These are phyloP conservation scores for Lasioglossum calceatum DNA, from an alignment of 2,888 invertebrate species.

Conservation along the genomic window DNA sequence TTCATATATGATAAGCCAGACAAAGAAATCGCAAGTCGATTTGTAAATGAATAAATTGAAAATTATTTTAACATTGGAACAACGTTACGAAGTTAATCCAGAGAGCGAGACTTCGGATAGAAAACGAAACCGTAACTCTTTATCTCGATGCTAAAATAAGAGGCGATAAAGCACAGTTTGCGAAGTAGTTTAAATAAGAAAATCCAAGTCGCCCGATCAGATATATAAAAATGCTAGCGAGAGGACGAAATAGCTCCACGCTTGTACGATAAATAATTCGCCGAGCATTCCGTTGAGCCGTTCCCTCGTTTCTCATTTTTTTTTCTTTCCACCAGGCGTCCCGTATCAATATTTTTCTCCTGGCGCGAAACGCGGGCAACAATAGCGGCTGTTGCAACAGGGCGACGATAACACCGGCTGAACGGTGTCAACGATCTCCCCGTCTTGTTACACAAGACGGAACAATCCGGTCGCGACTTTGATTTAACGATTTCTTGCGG, in stretches of 20 bases:
- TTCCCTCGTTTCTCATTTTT: neutral
- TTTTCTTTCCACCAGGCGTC: conserved; percentile 14
- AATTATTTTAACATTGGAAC: too few species aligned
- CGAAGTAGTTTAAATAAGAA: neutral
- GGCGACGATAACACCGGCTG: conserved; percentile 47
- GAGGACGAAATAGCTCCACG: neutral
- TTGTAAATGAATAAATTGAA: neutral
- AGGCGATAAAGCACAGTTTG: neutral
- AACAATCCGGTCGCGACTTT: conserved; percentile 47
- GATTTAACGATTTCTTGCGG: conserved; percentile 57
- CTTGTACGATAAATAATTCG: conserved; percentile 16
- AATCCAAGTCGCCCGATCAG: neutral
- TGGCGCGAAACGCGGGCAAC: conserved; percentile 43
- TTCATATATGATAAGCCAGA: neutral
- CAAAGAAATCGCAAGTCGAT: neutral
- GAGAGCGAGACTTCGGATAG: neutral
- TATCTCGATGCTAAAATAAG: neutral
- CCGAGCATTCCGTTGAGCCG: conserved; percentile 18
- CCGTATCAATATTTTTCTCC: conserved; percentile 38
- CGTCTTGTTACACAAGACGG: conserved; percentile 55
- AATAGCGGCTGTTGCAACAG: conserved; percentile 52
- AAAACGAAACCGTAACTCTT: neutral
- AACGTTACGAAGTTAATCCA: neutral
- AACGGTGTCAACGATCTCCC: conserved; percentile 57
- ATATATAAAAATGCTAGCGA: neutral